Evolutionary conservation across 2,888 invertebrate genomes (phyloP).

Genomic region (Ptilodon capucinus): DNA sequence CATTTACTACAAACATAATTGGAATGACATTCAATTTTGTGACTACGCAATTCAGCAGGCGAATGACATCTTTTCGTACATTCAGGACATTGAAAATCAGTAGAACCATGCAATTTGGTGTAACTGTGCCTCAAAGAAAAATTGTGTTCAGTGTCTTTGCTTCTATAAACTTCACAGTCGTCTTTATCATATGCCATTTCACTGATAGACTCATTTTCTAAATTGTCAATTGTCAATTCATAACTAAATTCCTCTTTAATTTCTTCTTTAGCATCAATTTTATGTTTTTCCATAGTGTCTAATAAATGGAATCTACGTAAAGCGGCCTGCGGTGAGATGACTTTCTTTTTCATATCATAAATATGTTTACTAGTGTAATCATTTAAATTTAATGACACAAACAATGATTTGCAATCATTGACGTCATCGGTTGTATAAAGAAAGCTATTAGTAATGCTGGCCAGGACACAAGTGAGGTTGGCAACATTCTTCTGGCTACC

Average conservation of each 20-base stretch:
- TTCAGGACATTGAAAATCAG: slow-evolving; percentile 48
- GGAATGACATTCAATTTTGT: slow-evolving; percentile 51
- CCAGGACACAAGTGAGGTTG: slow-evolving; percentile 40
- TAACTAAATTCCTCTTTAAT: slow-evolving; percentile 5
- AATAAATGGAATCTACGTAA: slow-evolving; percentile 35
- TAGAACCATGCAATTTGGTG: slow-evolving; percentile 56
- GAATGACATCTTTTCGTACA: slow-evolving; percentile 53
- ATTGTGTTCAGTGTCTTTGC: slow-evolving; percentile 44
- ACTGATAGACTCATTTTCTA: slow-evolving; percentile 31
- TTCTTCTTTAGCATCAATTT: slow-evolving; percentile 9
- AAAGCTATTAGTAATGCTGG: slow-evolving; percentile 39
- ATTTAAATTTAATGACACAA: slow-evolving; percentile 45
- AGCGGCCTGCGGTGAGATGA: slow-evolving; percentile 30
- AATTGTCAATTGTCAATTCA: neutral
- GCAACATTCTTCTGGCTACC: slow-evolving; percentile 40
- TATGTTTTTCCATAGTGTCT: slow-evolving; percentile 17
- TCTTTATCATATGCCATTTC: slow-evolving; percentile 50
- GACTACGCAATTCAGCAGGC: slow-evolving; percentile 38
- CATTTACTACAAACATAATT: slow-evolving; percentile 55
- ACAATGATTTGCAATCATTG: slow-evolving; percentile 43
- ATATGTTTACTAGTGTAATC: slow-evolving; percentile 45
- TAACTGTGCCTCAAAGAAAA: slow-evolving; percentile 54
- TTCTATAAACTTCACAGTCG: slow-evolving; percentile 41
- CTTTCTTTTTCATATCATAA: slow-evolving; percentile 41
- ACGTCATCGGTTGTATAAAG: slow-evolving; percentile 29